A percentile compares a stretch with the other conserved stretches of the same genome.
Evolutionary conservation across 92 coral and sea anemone genomes (phyloP).

Genomic region (Isaurus tuberculatus): DNA sequence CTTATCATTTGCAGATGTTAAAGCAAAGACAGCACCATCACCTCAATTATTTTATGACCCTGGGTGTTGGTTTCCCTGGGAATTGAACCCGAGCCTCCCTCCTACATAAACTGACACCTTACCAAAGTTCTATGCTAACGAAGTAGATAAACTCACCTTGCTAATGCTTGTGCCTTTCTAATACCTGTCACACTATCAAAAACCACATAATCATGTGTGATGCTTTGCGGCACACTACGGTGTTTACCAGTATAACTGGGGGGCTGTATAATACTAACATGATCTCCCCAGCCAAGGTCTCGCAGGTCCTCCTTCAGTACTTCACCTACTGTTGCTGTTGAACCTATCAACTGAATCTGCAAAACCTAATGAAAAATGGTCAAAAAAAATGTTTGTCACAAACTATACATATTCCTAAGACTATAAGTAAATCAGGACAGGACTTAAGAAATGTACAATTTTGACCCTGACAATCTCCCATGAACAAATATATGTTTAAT

Average conservation of each 20-base stretch:
- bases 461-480: no score
- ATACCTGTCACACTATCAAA: conserved; percentile 57
- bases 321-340: conserved; percentile 79
- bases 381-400: no score
- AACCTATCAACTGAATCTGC: conserved; percentile 83
- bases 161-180: conserved; percentile 78
- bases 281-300: conserved; percentile 91
- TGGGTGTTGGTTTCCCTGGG: no score
- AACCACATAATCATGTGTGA: conserved; percentile 70
- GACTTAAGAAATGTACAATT: no score
- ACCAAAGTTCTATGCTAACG: background rate
- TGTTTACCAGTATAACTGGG: conserved; percentile 69
- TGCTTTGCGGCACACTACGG: conserved; percentile 74
- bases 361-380: conserved; percentile 49
- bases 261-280: conserved; percentile 80
- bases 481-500: no score
- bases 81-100: no score
- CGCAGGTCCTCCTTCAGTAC: conserved; percentile 73
- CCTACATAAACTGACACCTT: no score
- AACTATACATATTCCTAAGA: no score
- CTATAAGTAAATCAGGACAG: no score
- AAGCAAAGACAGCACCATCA: no score
- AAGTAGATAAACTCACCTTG: conserved; percentile 57
- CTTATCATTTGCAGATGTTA: no score
- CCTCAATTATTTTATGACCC: no score